Conservation (phyloP, 1,140 invertebrate genomes). For the Harpegnathos saltator region DNA sequence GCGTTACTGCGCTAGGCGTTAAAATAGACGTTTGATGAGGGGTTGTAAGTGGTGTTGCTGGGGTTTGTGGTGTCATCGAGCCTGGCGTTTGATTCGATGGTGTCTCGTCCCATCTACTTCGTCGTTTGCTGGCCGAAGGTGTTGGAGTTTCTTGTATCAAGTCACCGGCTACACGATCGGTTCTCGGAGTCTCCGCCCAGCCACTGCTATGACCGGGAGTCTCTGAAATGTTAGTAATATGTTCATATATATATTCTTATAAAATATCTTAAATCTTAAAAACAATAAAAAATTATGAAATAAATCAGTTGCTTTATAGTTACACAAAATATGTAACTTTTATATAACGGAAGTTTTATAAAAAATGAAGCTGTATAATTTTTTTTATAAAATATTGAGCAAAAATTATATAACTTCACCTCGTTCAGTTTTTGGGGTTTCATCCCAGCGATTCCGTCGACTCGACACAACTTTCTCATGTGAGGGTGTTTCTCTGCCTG, state of each 20-base stretch:
- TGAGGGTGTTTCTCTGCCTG: conserved; percentile 95
- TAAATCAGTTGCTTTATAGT: background rate
- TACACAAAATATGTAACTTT: conserved; percentile 11
- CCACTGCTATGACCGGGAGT: conserved; percentile 97
- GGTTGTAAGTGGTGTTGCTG: conserved; percentile 89
- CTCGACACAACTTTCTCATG: conserved; percentile 92
- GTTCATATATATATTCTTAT: conserved; percentile 31
- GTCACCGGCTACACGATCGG: conserved; percentile 93
- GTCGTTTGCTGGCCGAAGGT: conserved; percentile 95
- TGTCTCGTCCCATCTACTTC: conserved; percentile 98
- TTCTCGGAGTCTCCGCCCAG: conserved; percentile 99
- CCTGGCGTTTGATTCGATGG: conserved; percentile 92
- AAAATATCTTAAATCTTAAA: conserved; percentile 22
- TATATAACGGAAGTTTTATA: too few relatives aligned
- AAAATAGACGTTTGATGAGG: conserved; percentile 87
- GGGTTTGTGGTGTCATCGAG: conserved; percentile 91
- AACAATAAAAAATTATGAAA: too few relatives aligned
- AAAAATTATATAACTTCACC: conserved; percentile 86
- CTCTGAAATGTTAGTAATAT: conserved; percentile 86
- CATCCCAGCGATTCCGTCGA: conserved; percentile 99
- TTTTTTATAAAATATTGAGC: conserved; percentile 23
- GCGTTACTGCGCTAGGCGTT: conserved; percentile 91
- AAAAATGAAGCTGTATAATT: too few relatives aligned
- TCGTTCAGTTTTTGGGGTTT: conserved; percentile 98
- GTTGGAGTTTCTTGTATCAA: conserved; percentile 96